A percentile compares a stretch with the other conserved stretches of the same genome.
Evolutionary conservation across 2,797 vertebrate genomes (phyloP).

Genomic region (Phaenicophaeus curvirostris): DNA sequence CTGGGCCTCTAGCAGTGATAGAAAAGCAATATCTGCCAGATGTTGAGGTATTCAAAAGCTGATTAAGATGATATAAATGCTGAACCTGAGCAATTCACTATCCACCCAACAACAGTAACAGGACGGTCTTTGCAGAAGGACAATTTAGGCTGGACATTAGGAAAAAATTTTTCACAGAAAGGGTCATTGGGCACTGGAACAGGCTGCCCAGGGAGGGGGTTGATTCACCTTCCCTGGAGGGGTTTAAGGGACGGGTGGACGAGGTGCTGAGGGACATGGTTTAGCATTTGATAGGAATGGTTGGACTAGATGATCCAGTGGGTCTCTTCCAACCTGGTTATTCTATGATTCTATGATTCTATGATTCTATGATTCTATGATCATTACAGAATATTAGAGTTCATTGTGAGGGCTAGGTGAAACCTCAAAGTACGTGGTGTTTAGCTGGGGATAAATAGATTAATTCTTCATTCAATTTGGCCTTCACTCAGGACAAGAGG

Average conservation of each 20-base stretch:
- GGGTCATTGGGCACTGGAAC: no score
- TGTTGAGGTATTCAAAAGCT: background rate
- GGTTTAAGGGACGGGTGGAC: no score
- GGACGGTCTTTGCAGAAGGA: background rate
- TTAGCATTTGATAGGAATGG: no score
- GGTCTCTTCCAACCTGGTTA: no score
- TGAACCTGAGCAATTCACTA: background rate
- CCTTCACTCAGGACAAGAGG: conserved; percentile 18
- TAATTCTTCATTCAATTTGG: conserved; percentile 4
- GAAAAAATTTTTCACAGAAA: no score
- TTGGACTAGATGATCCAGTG: no score
- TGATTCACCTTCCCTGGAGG: no score
- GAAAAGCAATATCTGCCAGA: background rate
- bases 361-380: no score
- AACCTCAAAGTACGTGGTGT: background rate
- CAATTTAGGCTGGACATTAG: no score
- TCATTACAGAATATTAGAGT: background rate
- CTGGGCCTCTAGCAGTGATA: background rate
- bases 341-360: no score
- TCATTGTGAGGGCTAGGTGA: background rate
- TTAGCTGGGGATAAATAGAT: background rate
- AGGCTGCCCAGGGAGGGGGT: no score
- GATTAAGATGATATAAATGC: background rate
- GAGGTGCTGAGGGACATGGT: no score
- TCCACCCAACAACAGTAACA: background rate